phyloP scores from a whole-genome alignment of 2,113 vertebrate genomes.

The Entelurus aequoreus region DNA sequence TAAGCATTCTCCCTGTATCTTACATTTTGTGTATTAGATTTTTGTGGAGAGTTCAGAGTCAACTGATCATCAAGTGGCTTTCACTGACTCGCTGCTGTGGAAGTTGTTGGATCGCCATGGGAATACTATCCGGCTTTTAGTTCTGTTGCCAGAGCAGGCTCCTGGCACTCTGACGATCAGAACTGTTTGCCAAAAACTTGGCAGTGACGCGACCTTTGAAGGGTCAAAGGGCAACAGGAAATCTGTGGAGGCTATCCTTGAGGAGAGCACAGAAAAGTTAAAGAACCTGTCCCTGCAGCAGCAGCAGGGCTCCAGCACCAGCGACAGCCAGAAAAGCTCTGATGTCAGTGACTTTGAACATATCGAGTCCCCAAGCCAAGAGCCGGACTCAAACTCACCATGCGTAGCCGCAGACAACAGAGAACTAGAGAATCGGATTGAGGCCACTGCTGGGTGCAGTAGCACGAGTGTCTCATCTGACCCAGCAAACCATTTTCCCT shows the following conservation, averaged over 20 bases:
- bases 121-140: slow-evolving; percentile 91
- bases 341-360: slow-evolving; percentile 94
- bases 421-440: slow-evolving; percentile 86
- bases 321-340: slow-evolving; percentile 94
- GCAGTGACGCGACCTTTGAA: slow-evolving; percentile 76
- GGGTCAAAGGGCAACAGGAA: slow-evolving; percentile 80
- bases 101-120: slow-evolving; percentile 94
- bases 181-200: slow-evolving; percentile 79
- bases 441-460: slow-evolving; percentile 25
- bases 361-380: slow-evolving; percentile 87
- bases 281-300: slow-evolving; percentile 89
- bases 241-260: slow-evolving; percentile 91
- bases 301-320: slow-evolving; percentile 80
- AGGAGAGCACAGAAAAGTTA: slow-evolving; percentile 96
- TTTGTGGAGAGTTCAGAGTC: slow-evolving; percentile 94
- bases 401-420: slow-evolving; percentile 81
- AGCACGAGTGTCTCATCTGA: slow-evolving; percentile 68
- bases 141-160: slow-evolving; percentile 88
- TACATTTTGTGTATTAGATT: slow-evolving; percentile 70
- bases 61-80: slow-evolving; percentile 79
- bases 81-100: slow-evolving; percentile 92
- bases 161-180: slow-evolving; percentile 80
- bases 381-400: slow-evolving; percentile 82
- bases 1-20: background rate
- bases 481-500: slow-evolving; percentile 81